These are phyloP conservation scores for Conops quadrifasciatus DNA, from an alignment of 2,888 invertebrate species.

Conservation along the genomic window DNA sequence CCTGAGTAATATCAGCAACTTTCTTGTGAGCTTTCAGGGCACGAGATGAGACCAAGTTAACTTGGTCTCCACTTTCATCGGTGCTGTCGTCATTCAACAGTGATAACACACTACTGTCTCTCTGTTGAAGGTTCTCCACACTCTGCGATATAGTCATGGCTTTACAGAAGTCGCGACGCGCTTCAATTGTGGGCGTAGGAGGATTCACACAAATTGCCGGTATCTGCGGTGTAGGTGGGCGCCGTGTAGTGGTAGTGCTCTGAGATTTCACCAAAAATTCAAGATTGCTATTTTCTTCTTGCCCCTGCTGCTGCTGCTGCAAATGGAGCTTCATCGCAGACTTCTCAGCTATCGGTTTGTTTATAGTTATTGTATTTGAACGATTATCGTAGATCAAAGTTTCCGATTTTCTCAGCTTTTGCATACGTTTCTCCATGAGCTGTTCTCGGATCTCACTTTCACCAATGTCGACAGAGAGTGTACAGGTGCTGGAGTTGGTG, in stretches of 20 bases:
- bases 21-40: slow-evolving; percentile 37
- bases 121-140: slow-evolving; percentile 24
- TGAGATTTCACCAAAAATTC: slow-evolving; percentile 17
- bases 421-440: slow-evolving; percentile 41
- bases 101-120: neutral
- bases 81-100: slow-evolving; percentile 39
- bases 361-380: slow-evolving; percentile 46
- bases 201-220: slow-evolving; percentile 59
- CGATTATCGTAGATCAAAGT: slow-evolving; percentile 59
- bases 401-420: slow-evolving; percentile 55
- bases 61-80: slow-evolving; percentile 41
- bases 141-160: slow-evolving; percentile 20
- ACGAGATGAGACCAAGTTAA: slow-evolving; percentile 19
- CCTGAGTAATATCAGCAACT: slow-evolving; percentile 39
- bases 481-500: slow-evolving; percentile 18
- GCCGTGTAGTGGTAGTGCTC: slow-evolving; percentile 9
- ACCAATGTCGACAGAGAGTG: neutral
- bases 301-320: slow-evolving; percentile 23
- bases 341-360: slow-evolving; percentile 37
- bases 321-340: slow-evolving; percentile 26
- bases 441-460: slow-evolving; percentile 1
- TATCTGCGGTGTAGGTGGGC: slow-evolving; percentile 39
- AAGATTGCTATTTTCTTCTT: neutral
- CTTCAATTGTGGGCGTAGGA: slow-evolving; percentile 52
- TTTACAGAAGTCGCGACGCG: slow-evolving; percentile 37